Base-by-base conservation (phyloP, 1,140 invertebrate genomes). In the Manduca sexta region DNA sequence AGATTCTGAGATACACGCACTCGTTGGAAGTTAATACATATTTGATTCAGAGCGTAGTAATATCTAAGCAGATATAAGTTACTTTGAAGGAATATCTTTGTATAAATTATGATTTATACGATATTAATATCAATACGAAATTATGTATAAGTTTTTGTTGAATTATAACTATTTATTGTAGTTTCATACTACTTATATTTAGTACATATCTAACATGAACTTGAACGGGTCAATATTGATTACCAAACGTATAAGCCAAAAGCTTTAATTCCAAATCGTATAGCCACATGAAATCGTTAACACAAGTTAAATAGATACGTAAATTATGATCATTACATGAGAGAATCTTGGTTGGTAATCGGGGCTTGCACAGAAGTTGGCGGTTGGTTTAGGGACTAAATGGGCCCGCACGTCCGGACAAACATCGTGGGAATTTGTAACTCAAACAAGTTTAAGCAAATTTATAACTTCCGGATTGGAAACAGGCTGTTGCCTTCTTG, bases 391-490 rank as follows among this genome's bases (percentile, higher is more conserved):
- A 69, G 68, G 69, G 56, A 59, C 69, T 73, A 74, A 79, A 79
- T 76, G 69, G 74, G 68, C 64, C 71, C 74, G 69, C 78, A 78
- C 75, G 74, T 82, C 78, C 74, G 67, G 69, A 68, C 74, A 82
- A 82, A 82, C 78, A 79, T 74, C 73, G 69, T 52, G 70, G 57
- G 64, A 76, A 79, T 74, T 70, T 67, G 60, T 45, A 82, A 82
- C 72, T 82, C 64, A 74, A 79, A 82, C 78, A 82, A 82, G 64
- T 79, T 82, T 76, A 77, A 70, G 68, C 63, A 79, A 82, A 79
- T 82, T 77, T 77, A 82, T 77, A 79, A 74, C 72, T 77, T 75
- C 69, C 65, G 59, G 60, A 71, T 73, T 72, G 67, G 67, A 49
- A 73, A 56, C 66, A 58, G 63, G 50, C 57, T 61, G 60, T 53